These are phyloP conservation scores for Microtus californicus DNA, from an alignment of 2,797 vertebrate genomes.

Conservation along the genomic window DNA sequence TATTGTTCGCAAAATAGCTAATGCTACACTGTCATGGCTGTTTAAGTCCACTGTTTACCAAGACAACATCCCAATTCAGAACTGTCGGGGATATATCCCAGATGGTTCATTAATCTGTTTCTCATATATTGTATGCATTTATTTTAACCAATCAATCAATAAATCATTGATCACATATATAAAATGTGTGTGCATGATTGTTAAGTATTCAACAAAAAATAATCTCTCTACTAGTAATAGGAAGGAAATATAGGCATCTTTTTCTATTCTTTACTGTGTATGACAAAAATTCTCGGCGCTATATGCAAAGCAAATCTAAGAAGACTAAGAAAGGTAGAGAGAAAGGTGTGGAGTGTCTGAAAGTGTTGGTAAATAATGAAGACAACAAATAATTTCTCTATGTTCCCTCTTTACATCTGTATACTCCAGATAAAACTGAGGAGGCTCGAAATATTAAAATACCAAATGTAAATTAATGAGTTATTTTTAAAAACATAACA, in stretches of 20 bases:
- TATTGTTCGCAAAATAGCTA: background rate
- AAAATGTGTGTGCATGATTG: background rate
- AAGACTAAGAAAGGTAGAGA: background rate
- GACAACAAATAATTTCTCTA: background rate
- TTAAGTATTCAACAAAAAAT: background rate
- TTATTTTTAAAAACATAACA: background rate
- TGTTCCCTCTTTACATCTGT: background rate
- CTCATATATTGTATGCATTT: slow-evolving; percentile 16
- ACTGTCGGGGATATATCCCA: background rate
- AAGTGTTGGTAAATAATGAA: background rate
- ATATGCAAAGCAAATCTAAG: background rate
- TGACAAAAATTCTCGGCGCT: background rate
- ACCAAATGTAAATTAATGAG: background rate
- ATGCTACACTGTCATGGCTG: background rate
- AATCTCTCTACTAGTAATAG: background rate
- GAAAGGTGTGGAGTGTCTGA: background rate
- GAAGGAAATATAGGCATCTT: background rate
- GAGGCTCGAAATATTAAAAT: background rate
- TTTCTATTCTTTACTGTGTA: background rate
- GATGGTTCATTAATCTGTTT: background rate
- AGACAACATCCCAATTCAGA: background rate
- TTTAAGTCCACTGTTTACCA: background rate
- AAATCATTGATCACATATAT: background rate
- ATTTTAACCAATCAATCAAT: background rate
- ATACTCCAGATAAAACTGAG: background rate